A percentile compares a stretch with the other conserved stretches of the same genome.
Evolutionary conservation across 2,113 vertebrate species (phyloP).

Genomic region (Pithys albifrons): DNA sequence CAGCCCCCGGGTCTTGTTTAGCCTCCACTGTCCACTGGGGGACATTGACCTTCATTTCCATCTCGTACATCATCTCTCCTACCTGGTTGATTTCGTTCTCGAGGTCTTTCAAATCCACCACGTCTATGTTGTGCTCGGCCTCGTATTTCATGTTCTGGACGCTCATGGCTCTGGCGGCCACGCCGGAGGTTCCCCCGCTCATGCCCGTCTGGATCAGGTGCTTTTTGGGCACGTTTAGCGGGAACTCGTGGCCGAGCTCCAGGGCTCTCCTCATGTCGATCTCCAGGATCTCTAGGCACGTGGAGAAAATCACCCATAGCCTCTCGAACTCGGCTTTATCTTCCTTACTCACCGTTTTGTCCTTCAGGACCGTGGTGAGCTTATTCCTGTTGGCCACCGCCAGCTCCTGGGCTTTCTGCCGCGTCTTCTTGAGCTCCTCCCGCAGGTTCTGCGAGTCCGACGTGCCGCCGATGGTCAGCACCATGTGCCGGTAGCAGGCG

Average conservation of each 20-base stretch:
- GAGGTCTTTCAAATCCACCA: constrained; percentile 85
- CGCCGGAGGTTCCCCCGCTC: constrained; percentile 84
- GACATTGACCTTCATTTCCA: constrained; percentile 98
- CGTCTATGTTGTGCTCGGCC: constrained; percentile 86
- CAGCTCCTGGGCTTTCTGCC: constrained; percentile 92
- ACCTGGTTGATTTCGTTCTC: constrained; percentile 90
- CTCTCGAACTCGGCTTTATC: constrained; percentile 92
- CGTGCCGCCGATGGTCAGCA: constrained; percentile 91
- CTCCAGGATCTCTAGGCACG: constrained; percentile 94
- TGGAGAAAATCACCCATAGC: constrained; percentile 95
- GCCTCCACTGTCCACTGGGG: constrained; percentile 97
- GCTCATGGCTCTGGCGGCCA: constrained; percentile 91
- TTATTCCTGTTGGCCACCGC: constrained; percentile 85
- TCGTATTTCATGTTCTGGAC: constrained; percentile 92
- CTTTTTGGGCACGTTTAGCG: constrained; percentile 85
- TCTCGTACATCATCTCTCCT: constrained; percentile 93
- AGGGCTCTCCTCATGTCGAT: constrained; percentile 92
- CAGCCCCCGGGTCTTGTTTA: constrained; percentile 89
- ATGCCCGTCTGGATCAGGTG: constrained; percentile 94
- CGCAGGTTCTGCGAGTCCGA: constrained; percentile 94
- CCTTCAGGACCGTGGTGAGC: constrained; percentile 87
- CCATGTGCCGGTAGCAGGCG: constrained; percentile 93
- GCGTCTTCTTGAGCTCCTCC: constrained; percentile 90
- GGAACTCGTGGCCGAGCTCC: constrained; percentile 91
- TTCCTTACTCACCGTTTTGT: constrained; percentile 83